phyloP scores from a whole-genome alignment of 1,140 invertebrate species.

The Heliothis virescens region DNA sequence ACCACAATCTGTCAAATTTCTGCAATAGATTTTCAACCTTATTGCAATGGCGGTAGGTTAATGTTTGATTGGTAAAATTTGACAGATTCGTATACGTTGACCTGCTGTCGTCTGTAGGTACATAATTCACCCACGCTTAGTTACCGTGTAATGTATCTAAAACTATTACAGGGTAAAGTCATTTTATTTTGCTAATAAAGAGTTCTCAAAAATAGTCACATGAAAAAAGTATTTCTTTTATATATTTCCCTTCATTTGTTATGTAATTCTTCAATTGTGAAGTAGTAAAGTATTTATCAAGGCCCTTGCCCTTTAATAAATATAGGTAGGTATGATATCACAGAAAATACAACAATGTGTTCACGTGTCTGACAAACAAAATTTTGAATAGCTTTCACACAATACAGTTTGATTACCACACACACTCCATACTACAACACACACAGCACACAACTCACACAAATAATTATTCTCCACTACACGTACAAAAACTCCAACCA shows the following conservation, averaged over 20 bases:
- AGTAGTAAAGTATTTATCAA: neutral
- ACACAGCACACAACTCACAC: too few species aligned
- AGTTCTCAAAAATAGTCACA: constrained; percentile 4
- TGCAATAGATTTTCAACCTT: too few species aligned
- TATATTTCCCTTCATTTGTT: neutral
- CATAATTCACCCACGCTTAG: neutral
- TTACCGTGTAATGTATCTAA: constrained; percentile 7
- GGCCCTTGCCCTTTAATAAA: neutral
- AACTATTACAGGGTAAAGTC: constrained; percentile 14
- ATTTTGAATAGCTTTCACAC: neutral
- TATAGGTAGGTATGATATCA: neutral
- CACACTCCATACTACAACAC: too few species aligned
- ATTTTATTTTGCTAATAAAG: constrained; percentile 13
- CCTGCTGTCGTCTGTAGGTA: too few species aligned
- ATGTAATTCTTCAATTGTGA: neutral
- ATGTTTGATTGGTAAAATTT: too few species aligned
- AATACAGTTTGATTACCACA: neutral
- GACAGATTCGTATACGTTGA: too few species aligned
- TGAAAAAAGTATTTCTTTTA: constrained; percentile 2
- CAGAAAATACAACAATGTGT: neutral
- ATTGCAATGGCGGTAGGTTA: too few species aligned
- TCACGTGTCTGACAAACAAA: neutral
- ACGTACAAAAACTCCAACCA: too few species aligned
- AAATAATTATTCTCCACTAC: too few species aligned
- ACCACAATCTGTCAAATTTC: too few species aligned